Evolutionary conservation across 2,113 vertebrate species (phyloP).

Genomic region (Potamarius usumacintae): DNA sequence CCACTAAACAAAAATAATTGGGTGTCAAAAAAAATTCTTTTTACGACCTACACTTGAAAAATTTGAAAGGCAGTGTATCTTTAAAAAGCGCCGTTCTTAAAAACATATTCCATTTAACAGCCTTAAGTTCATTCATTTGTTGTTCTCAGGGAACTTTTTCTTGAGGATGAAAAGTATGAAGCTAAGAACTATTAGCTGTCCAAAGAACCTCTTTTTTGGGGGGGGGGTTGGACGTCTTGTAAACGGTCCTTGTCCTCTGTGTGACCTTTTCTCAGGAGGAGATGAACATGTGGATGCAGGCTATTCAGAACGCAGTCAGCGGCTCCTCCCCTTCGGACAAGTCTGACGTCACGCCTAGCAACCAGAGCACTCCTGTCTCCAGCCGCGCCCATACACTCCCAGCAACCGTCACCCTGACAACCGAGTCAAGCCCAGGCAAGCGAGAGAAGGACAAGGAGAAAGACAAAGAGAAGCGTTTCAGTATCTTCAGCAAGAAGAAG

Average conservation of each 20-base stretch:
- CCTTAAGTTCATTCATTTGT: neutral
- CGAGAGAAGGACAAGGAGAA: constrained; percentile 93
- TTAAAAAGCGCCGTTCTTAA: neutral
- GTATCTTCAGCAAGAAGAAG: constrained; percentile 98
- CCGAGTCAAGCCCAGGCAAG: constrained; percentile 91
- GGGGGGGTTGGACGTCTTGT: too few relatives aligned
- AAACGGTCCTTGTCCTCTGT: neutral
- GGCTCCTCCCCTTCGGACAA: constrained; percentile 75
- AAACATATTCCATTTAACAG: neutral
- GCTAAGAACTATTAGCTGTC: neutral
- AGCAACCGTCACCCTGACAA: constrained; percentile 81
- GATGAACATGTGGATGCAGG: constrained; percentile 98
- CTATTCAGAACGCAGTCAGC: constrained; percentile 82
- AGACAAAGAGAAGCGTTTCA: constrained; percentile 93
- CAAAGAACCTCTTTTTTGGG: neutral
- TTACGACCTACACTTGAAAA: too few relatives aligned
- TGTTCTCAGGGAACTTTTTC: neutral
- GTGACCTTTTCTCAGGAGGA: constrained; percentile 80
- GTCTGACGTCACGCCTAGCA: constrained; percentile 79
- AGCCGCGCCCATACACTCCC: constrained; percentile 93
- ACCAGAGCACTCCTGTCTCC: constrained; percentile 88
- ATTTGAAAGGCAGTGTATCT: too few relatives aligned
- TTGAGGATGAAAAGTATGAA: neutral
- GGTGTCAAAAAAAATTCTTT: too few relatives aligned
- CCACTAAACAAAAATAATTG: too few relatives aligned